These are phyloP conservation scores for Brachionus koreanus DNA, from an alignment of 1,140 invertebrate genomes.

Conservation along the genomic window DNA sequence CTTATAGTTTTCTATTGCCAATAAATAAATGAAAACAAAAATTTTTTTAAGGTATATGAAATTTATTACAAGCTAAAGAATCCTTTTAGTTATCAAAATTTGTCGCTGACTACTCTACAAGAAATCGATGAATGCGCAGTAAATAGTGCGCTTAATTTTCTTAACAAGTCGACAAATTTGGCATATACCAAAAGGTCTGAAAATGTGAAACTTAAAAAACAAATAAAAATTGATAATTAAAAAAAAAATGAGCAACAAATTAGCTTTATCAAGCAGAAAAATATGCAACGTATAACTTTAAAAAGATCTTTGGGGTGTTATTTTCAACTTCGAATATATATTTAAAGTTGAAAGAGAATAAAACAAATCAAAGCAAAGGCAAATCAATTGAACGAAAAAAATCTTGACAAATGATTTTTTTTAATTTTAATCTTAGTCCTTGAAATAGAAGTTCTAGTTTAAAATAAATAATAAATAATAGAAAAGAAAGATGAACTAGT, in stretches of 20 bases:
- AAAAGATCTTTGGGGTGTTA: too few species aligned
- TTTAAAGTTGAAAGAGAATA: not conserved
- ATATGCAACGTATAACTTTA: not conserved
- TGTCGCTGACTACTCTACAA: not conserved
- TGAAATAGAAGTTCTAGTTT: not conserved
- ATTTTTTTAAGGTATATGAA: not conserved
- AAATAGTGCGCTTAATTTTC: not conserved
- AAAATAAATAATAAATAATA: not conserved
- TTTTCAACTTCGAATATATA: not conserved
- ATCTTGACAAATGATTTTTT: not conserved
- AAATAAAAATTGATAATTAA: not conserved
- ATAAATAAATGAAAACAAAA: not conserved
- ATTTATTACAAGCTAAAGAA: not conserved
- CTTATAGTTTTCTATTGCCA: not conserved
- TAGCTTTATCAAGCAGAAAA: not conserved
- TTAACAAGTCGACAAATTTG: not conserved
- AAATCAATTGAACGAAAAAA: not conserved
- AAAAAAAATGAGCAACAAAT: not conserved
- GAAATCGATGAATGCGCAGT: not conserved
- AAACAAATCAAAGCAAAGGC: not conserved
- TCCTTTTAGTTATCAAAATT: not conserved
- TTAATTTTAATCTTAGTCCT: not conserved
- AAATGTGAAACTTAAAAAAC: not conserved
- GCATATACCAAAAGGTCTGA: not conserved
- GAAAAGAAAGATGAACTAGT: not conserved